Base-by-base conservation (phyloP, 2,888 invertebrate genomes). In the Netelia inedita region DNA sequence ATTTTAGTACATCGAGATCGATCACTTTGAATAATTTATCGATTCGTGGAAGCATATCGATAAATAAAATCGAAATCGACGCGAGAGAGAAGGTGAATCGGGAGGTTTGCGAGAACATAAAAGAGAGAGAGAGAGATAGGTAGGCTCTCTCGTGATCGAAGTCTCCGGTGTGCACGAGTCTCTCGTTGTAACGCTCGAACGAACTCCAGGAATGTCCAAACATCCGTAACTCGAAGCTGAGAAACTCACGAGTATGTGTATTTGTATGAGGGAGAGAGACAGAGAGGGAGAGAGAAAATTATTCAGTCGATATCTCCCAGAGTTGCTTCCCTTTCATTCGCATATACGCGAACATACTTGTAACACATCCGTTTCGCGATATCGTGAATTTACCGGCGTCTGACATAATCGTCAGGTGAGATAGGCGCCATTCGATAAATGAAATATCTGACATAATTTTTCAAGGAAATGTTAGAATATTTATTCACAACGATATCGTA, bases 121-220 rank as follows among this genome's bases (percentile, higher is more conserved):
- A 28, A 35, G 35, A 78, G 35, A 57, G 19, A 35, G 19, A n/a
- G 21, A 66, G 1, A 43, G 14, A 66, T 11, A 21, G 21, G 16
- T 41, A 53, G 53, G 50, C 11, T 10, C 14, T 21, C 16, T 59
- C 71, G 59, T 76, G 85, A 87, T 86, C 59, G 35, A 81, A 79
- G 73, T 19, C 41, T 69, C 59, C 35, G 35, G 35, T 35, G 57
- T 61, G 72, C 83, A 80, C 82, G 85, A 84, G 46, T 14, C 46
- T 46, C 65, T 78, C 63, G 19, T 81, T 55, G 16, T 69, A 83
- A 71, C 73, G 83, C 79, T 79, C 75, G 66, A 81, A 69, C 69
- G 83, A 83, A 79, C 61, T 65, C 16, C 21, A 43, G 81, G 85
- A 86, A 87, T 86, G 87, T 86, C 85, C 86, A 86, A 87, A 87